A percentile compares a stretch with the other conserved stretches of the same genome.
These are phyloP conservation scores for Poecilus cupreus DNA, from an alignment of 2,888 invertebrate genomes.

Conservation along the genomic window DNA sequence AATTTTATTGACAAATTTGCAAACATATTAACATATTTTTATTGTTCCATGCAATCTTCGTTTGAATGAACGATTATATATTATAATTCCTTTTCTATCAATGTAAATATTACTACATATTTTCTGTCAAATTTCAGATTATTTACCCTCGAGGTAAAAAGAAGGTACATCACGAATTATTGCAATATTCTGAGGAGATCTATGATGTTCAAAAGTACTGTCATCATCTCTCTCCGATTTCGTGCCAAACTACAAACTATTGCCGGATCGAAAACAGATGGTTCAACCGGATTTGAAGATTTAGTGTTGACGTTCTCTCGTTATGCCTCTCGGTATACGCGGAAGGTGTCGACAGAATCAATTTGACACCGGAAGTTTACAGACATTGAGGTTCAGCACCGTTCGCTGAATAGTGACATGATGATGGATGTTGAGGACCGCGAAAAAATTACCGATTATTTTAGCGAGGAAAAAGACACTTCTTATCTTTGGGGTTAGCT, in stretches of 20 bases:
- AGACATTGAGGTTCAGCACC: neutral
- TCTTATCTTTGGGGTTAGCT: neutral
- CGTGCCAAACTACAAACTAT: neutral
- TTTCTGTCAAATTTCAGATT: too few relatives aligned
- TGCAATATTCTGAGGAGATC: too few relatives aligned
- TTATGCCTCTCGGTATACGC: neutral
- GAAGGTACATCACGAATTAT: too few relatives aligned
- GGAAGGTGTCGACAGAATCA: conserved; percentile 34
- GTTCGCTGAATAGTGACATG: neutral
- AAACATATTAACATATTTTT: too few relatives aligned
- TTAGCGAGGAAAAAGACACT: neutral
- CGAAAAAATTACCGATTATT: conserved; percentile 4
- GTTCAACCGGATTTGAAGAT: neutral
- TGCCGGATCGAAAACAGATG: neutral
- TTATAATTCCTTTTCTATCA: too few relatives aligned
- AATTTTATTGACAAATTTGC: too few relatives aligned
- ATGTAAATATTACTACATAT: too few relatives aligned
- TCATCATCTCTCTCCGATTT: neutral
- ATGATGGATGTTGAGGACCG: conserved; percentile 15
- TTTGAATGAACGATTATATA: too few relatives aligned
- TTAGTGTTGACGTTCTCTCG: neutral
- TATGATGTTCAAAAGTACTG: too few relatives aligned
- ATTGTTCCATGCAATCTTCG: too few relatives aligned
- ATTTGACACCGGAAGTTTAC: conserved; percentile 34
- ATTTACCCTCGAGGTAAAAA: too few relatives aligned